Conservation (phyloP, 2,888 invertebrate species). For the Seira ritae region DNA sequence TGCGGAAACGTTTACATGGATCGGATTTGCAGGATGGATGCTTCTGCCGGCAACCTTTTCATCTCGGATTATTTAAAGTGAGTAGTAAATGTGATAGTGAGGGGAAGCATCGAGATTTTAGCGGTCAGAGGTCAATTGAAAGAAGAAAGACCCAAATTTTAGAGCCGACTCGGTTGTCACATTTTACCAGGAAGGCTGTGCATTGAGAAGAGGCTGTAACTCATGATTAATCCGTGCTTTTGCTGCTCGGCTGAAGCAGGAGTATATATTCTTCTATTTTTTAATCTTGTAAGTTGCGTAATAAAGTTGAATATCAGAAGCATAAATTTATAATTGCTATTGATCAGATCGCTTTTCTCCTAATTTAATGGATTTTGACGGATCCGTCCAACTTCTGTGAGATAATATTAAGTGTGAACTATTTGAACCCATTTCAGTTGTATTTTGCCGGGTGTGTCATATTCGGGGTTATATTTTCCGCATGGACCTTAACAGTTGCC, state of each 20-base stretch:
- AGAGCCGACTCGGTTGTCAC: conserved; percentile 10
- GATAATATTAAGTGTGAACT: no score
- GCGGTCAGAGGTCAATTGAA: no score
- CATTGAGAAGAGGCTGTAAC: conserved; percentile 38
- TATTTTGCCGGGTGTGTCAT: conserved; percentile 70
- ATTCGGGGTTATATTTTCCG: conserved; percentile 70
- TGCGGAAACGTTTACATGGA: background rate
- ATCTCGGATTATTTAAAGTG: background rate
- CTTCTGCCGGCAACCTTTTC: background rate
- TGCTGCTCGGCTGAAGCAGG: conserved; percentile 72
- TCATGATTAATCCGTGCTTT: conserved; percentile 72
- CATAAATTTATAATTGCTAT: no score
- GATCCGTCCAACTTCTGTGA: no score
- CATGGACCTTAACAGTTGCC: conserved; percentile 70
- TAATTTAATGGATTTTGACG: no score
- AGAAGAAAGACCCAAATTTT: conserved; percentile 1
- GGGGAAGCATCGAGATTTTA: no score
- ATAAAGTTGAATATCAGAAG: no score
- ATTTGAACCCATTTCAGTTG: conserved; percentile 54
- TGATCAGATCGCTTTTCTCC: no score
- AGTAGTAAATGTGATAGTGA: no score
- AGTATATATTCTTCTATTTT: conserved; percentile 71
- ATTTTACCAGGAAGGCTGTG: conserved; percentile 31
- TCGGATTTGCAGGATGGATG: background rate
- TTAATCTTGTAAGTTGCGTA: conserved; percentile 67